A percentile compares a stretch with the other conserved stretches of the same genome.
Evolutionary conservation across 2,888 invertebrate genomes (phyloP).

Genomic region (Chalcis sispes): DNA sequence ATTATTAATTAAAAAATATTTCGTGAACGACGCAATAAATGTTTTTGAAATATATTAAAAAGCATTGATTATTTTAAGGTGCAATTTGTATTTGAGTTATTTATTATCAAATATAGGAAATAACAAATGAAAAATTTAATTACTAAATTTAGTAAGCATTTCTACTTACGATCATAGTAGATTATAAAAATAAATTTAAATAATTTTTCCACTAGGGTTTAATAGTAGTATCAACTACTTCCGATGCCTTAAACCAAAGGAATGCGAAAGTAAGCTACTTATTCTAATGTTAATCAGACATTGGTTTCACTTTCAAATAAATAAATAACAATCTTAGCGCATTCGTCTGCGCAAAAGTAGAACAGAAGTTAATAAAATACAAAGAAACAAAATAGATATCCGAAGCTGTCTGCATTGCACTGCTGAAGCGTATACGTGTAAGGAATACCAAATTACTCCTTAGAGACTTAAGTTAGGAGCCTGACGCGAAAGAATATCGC

Average conservation of each 20-base stretch:
- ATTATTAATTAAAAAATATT: too few relatives aligned
- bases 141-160: too few relatives aligned
- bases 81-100: too few relatives aligned
- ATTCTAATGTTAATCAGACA: slow-evolving; percentile 48
- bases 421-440: slow-evolving; percentile 59
- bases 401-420: slow-evolving; percentile 43
- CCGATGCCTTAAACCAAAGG: slow-evolving; percentile 58
- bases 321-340: slow-evolving; percentile 10
- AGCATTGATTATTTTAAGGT: too few relatives aligned
- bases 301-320: slow-evolving; percentile 30
- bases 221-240: slow-evolving; percentile 49
- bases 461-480: slow-evolving; percentile 64
- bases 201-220: slow-evolving; percentile 57
- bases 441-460: slow-evolving; percentile 62
- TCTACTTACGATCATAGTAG: too few relatives aligned
- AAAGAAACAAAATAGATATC: slow-evolving; percentile 38
- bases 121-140: too few relatives aligned
- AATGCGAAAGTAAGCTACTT: slow-evolving; percentile 55
- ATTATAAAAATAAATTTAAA: slow-evolving; percentile 38
- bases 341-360: slow-evolving; percentile 26
- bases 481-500: slow-evolving; percentile 66
- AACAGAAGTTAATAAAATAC: slow-evolving; percentile 21
- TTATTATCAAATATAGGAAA: too few relatives aligned
- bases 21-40: too few relatives aligned
- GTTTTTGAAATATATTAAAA: too few relatives aligned